These are phyloP conservation scores for Dryobates pubescens DNA, from an alignment of 2,797 vertebrate genomes.

Conservation along the genomic window DNA sequence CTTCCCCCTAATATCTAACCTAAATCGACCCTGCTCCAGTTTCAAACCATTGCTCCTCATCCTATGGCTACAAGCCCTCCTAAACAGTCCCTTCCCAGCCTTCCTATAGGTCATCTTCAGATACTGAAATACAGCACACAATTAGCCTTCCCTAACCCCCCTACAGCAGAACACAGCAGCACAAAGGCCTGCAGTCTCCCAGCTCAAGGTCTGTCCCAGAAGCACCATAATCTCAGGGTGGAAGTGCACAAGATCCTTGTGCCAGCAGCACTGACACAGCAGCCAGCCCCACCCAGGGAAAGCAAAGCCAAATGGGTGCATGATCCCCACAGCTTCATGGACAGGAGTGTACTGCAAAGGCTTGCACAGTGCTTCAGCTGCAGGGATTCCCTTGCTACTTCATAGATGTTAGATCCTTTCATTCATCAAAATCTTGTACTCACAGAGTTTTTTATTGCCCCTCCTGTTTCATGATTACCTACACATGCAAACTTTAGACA, in stretches of 20 bases:
- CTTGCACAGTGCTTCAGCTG: background rate
- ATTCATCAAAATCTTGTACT: background rate
- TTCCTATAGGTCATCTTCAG: too few species aligned
- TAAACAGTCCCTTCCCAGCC: too few species aligned
- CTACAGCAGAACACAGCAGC: rapidly evolving
- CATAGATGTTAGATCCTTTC: rapidly evolving
- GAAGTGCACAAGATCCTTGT: background rate
- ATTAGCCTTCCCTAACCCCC: rapidly evolving
- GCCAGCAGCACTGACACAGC: conserved; percentile 33
- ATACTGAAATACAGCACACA: rapidly evolving
- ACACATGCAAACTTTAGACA: rapidly evolving
- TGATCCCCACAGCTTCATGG: background rate
- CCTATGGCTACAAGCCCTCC: too few species aligned
- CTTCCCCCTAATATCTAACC: too few species aligned
- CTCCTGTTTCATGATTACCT: background rate
- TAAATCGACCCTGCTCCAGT: too few species aligned
- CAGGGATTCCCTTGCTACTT: background rate
- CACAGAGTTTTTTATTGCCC: background rate
- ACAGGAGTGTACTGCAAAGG: background rate
- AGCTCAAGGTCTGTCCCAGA: background rate
- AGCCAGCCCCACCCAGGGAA: background rate
- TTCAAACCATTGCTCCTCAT: too few species aligned
- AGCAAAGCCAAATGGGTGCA: background rate
- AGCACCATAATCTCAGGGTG: rapidly evolving
- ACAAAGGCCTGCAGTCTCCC: rapidly evolving